phyloP scores from a whole-genome alignment of 2,113 vertebrate species.

The Cephalopholis sonnerati region DNA sequence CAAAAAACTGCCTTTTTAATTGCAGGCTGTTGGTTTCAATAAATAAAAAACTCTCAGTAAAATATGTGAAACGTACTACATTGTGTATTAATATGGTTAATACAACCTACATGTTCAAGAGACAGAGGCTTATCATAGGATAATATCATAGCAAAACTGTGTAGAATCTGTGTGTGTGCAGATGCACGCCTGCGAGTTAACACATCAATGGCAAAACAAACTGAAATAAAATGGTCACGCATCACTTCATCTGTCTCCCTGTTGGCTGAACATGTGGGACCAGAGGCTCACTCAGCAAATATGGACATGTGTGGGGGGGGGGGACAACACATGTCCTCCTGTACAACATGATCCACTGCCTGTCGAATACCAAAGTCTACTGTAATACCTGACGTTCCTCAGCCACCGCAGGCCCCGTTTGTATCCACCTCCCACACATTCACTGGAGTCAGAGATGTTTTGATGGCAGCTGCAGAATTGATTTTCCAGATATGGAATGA shows the following conservation, averaged over 20 bases:
- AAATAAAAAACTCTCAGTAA: too few species aligned
- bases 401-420: constrained; percentile 23
- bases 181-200: too few species aligned
- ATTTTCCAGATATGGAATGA: constrained; percentile 55
- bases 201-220: background rate
- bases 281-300: background rate
- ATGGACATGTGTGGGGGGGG: background rate
- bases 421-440: constrained; percentile 39
- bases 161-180: too few species aligned
- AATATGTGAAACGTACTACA: background rate
- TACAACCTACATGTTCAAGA: too few species aligned
- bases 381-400: constrained; percentile 39
- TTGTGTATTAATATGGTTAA: background rate
- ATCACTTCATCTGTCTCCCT: constrained; percentile 9
- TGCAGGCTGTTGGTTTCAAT: too few species aligned
- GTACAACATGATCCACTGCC: constrained; percentile 32
- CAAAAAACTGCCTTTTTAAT: too few species aligned
- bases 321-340: constrained; percentile 19
- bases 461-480: constrained; percentile 25
- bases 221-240: background rate
- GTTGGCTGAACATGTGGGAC: constrained; percentile 13
- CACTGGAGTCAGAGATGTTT: constrained; percentile 41
- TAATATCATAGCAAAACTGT: too few species aligned
- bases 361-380: constrained; percentile 12
- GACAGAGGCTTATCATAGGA: too few species aligned